phyloP scores from a whole-genome alignment of 2,888 invertebrate genomes.

The Pandemis cinnamomeana region DNA sequence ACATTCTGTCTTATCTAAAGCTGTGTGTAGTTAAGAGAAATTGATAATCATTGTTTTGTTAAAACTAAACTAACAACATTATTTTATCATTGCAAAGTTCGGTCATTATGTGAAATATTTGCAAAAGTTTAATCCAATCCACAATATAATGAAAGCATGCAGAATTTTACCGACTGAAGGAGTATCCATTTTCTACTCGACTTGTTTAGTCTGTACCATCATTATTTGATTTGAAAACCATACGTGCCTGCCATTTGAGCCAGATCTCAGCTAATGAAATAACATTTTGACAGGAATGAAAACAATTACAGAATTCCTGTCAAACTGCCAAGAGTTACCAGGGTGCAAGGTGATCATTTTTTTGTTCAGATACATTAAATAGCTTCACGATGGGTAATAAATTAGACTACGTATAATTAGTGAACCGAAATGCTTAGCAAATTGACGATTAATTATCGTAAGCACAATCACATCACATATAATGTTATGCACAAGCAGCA shows the following conservation, averaged over 20 bases:
- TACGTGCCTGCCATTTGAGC: slow-evolving; percentile 7
- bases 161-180: background rate
- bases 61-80: no score
- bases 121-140: background rate
- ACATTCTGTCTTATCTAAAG: background rate
- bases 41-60: no score
- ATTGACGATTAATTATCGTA: background rate
- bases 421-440: background rate
- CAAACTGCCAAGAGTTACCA: slow-evolving; percentile 24
- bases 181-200: background rate
- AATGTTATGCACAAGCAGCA: no score
- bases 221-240: slow-evolving; percentile 11
- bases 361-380: background rate
- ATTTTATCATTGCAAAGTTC: background rate
- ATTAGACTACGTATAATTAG: background rate
- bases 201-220: slow-evolving; percentile 10
- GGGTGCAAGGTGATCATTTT: background rate
- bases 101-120: background rate
- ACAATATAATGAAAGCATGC: background rate
- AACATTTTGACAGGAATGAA: slow-evolving; percentile 29
- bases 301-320: slow-evolving; percentile 27
- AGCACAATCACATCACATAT: background rate
- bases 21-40: background rate
- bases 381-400: background rate
- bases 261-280: slow-evolving; percentile 20